Evolutionary conservation across 2,888 invertebrate genomes (phyloP), one percentile per base, ranked within the genome.

Genomic region (Phyllotreta striolata): DNA sequence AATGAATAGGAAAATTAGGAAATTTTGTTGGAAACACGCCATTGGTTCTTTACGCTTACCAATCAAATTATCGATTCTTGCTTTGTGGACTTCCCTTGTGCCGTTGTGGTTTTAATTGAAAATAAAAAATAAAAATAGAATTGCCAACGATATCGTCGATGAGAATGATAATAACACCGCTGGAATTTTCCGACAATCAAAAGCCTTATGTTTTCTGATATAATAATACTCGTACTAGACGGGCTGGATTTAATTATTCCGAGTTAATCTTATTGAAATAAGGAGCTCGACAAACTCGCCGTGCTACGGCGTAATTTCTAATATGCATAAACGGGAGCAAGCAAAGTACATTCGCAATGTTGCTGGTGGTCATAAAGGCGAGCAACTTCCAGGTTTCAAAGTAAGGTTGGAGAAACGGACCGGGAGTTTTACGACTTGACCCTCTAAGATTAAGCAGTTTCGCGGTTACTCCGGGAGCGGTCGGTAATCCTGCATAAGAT

Each of bases 361-460:
- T 47, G 37, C 37, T 10, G 37, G 47, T 14, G 10, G 39, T 34
- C 58, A 49, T 59, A 43, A 51, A 59, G 43, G 24, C 40, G 35
- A 39, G 41, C 51, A 58, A 49, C 49, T 58, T 58, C 35, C 72
- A 74, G 76, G 77, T 35, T 49, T 1, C 24, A 24, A 24, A 24
- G 24, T 24, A 24, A 9, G 9, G 49, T 13, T 49, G 10, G 10
- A 49, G 49, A 35, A 49, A 38, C 49, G 58, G 47, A 59, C 59
- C 59, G 12, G 34, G 40, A 34, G 44, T 76, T 80, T 80, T 80
- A 80, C 76, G 79, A 77, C 78, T 77, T 77, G 78, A 79, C 79
- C 79, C 78, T 77, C 73, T 70, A 76, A 78, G 79, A 79, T 80
- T 80, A 79, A 79, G 79, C 77, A 78, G 79, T 79, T 78, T 78